These are phyloP conservation scores for Halichoeres trimaculatus DNA, from an alignment of 2,113 vertebrate species.

Conservation along the genomic window DNA sequence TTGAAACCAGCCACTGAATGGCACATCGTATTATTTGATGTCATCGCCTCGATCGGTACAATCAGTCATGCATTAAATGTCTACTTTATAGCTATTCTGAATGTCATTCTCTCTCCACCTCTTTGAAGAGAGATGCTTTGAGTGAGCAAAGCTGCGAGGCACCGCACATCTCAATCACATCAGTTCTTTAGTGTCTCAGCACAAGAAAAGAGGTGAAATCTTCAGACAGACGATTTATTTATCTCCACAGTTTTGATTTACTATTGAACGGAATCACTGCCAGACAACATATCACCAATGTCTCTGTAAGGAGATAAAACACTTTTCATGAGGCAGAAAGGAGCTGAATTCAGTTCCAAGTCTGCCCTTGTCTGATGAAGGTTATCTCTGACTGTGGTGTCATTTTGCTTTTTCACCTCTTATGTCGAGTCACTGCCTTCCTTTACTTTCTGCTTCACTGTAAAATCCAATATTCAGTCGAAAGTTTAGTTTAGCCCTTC, in stretches of 20 bases:
- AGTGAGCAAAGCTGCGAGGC: constrained; percentile 28
- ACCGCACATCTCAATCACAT: constrained; percentile 19
- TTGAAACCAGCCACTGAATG: constrained; percentile 48
- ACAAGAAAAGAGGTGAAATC: constrained; percentile 7
- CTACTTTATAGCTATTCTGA: constrained; percentile 46
- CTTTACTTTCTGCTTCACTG: neutral
- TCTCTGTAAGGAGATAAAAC: constrained; percentile 9
- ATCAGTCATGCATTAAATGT: constrained; percentile 60
- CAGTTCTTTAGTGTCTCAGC: constrained; percentile 3
- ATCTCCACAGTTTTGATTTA: constrained; percentile 19
- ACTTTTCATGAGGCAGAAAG: neutral
- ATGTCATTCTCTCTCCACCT: constrained; percentile 49
- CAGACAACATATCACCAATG: neutral
- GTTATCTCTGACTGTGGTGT: constrained; percentile 2
- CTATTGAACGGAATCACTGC: neutral
- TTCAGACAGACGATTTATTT: neutral
- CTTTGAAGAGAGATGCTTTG: constrained; percentile 35
- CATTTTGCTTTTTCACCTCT: neutral
- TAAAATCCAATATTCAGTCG: neutral
- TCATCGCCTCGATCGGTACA: constrained; percentile 40
- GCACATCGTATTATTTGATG: constrained; percentile 53
- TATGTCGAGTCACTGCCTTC: neutral
- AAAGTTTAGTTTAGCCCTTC: neutral
- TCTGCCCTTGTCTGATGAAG: constrained; percentile 6
- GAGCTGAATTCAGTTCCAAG: constrained; percentile 1